These are phyloP conservation scores for Avahi laniger DNA, from an alignment of 2,797 vertebrate species.

Conservation along the genomic window DNA sequence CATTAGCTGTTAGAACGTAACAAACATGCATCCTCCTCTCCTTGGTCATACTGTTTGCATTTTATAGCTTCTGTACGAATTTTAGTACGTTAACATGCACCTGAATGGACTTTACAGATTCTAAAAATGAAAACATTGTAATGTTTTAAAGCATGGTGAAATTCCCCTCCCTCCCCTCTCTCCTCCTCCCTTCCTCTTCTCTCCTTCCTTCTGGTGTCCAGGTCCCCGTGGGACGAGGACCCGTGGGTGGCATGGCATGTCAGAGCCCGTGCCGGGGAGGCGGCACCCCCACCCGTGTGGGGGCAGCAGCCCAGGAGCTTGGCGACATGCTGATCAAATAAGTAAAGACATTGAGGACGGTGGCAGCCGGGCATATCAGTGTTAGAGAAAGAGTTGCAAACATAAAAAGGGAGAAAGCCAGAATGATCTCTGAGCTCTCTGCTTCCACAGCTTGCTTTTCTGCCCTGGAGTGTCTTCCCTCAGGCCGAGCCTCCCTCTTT, in stretches of 20 bases:
- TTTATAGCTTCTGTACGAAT: not conserved
- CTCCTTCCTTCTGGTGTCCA: fast-evolving
- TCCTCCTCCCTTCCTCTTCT: not conserved
- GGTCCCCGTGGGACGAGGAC: not conserved
- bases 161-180: not conserved
- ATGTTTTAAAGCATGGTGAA: not conserved
- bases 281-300: not conserved
- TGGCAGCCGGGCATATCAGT: too few relatives aligned
- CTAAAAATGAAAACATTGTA: fast-evolving
- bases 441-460: not conserved
- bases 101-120: fast-evolving
- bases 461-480: not conserved
- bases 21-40: fast-evolving
- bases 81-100: fast-evolving
- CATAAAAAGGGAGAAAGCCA: fast-evolving
- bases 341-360: fast-evolving
- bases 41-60: fast-evolving
- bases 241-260: not conserved
- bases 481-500: not conserved
- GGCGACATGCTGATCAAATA: too few relatives aligned
- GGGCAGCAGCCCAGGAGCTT: fast-evolving
- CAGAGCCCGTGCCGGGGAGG: fast-evolving
- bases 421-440: fast-evolving
- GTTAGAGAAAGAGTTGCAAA: not conserved
- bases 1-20: fast-evolving